A percentile compares a stretch with the other conserved stretches of the same genome.
phyloP scores from a whole-genome alignment of 2,797 vertebrate genomes.

The Hapalemur alaotrensis region DNA sequence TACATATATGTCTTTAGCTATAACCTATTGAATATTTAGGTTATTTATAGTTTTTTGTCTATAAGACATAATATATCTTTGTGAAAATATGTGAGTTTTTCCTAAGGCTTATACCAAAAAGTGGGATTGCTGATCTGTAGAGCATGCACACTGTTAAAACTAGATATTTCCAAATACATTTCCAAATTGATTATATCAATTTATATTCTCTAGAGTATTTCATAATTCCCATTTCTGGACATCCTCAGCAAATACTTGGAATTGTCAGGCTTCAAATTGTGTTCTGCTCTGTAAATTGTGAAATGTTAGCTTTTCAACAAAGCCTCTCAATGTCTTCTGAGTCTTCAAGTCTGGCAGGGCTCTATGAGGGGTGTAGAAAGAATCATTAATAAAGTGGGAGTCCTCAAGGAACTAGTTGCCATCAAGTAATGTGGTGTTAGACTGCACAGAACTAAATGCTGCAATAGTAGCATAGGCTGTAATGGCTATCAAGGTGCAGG shows the following conservation, averaged over 20 bases:
- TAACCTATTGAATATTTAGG: neutral
- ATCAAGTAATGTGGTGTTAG: neutral
- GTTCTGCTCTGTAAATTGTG: neutral
- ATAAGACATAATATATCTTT: neutral
- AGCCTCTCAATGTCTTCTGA: neutral
- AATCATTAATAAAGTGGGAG: neutral
- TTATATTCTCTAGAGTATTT: constrained; percentile 46
- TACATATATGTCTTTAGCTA: neutral
- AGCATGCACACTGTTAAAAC: neutral
- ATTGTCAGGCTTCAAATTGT: constrained; percentile 22
- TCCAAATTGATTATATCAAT: constrained; percentile 13
- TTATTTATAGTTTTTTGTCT: neutral
- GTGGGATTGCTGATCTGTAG: neutral
- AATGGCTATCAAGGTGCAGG: neutral
- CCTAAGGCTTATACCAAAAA: neutral
- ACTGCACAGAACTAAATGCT: neutral
- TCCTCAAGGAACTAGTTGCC: neutral
- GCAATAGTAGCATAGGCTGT: accelerated
- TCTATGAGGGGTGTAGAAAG: neutral
- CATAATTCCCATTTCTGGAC: neutral
- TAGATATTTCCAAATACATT: constrained; percentile 26
- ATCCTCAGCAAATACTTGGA: constrained; percentile 7
- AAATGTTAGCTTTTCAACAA: constrained; percentile 1
- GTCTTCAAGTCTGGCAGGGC: neutral
- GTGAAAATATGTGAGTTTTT: neutral